Evolutionary conservation across 2,888 invertebrate species (phyloP).

Genomic region (Trissolcus brochymenae): DNA sequence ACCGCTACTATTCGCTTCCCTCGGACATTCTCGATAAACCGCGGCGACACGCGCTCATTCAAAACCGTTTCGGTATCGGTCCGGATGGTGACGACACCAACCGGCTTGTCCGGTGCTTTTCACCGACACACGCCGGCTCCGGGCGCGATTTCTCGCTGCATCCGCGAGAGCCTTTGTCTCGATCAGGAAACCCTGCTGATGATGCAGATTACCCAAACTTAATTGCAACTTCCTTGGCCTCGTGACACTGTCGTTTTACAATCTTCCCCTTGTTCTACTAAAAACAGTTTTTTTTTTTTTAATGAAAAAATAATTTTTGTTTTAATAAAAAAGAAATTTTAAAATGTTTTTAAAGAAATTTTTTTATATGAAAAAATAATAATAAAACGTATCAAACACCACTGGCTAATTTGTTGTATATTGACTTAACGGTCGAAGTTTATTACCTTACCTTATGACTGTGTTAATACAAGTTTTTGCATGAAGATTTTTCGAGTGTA

Average conservation of each 20-base stretch:
- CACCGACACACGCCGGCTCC: conserved; percentile 32
- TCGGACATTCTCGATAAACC: conserved; percentile 47
- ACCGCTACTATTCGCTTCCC: conserved; percentile 59
- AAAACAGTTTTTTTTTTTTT: too few relatives aligned
- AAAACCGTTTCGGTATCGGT: conserved; percentile 54
- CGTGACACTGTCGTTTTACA: background rate
- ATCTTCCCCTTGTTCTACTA: too few relatives aligned
- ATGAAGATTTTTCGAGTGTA: too few relatives aligned
- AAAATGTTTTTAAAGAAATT: too few relatives aligned
- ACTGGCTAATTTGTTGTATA: too few relatives aligned
- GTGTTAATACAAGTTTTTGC: too few relatives aligned
- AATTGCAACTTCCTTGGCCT: background rate
- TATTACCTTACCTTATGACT: background rate
- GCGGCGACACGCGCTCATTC: conserved; percentile 56
- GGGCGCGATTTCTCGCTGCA: conserved; percentile 27
- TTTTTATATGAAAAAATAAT: too few relatives aligned
- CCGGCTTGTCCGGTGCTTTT: conserved; percentile 53
- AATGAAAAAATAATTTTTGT: too few relatives aligned
- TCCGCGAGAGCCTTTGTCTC: conserved; percentile 23
- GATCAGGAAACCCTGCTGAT: conserved; percentile 28
- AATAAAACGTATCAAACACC: too few relatives aligned
- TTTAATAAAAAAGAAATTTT: too few relatives aligned
- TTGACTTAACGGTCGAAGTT: conserved; percentile 22
- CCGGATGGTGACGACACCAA: conserved; percentile 38
- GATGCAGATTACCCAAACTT: conserved; percentile 26